phyloP scores from a whole-genome alignment of 2,797 vertebrate genomes.

The Fratercula arctica region DNA sequence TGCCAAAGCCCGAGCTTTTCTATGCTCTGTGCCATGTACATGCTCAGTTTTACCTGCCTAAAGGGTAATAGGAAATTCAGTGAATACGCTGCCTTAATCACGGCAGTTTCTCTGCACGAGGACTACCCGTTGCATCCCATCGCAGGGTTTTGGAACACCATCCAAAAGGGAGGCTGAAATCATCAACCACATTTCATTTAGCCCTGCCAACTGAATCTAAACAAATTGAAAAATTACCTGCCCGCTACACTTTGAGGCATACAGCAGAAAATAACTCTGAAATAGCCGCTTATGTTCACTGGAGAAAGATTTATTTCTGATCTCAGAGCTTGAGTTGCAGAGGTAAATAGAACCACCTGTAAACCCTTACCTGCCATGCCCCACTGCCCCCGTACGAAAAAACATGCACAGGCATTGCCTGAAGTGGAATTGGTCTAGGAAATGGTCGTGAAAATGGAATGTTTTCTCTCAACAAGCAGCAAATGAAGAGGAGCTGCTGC shows the following conservation, averaged over 20 bases:
- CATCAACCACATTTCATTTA: conserved; percentile 5
- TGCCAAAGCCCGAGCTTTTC: conserved; percentile 15
- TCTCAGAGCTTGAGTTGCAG: not conserved
- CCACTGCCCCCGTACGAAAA: not conserved
- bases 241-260: not conserved
- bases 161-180: conserved; percentile 16
- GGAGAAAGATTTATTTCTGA: conserved; percentile 39
- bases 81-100: not conserved
- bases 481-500: conserved; percentile 9
- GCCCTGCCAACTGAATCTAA: not conserved
- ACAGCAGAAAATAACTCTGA: conserved; percentile 35
- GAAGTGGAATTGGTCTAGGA: not conserved
- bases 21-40: not conserved
- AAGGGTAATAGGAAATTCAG: not conserved
- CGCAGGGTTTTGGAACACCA: not conserved
- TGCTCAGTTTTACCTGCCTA: not conserved
- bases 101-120: not conserved
- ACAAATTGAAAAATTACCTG: conserved; percentile 45
- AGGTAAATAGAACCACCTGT: conserved; percentile 51
- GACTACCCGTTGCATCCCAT: not conserved
- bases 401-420: not conserved
- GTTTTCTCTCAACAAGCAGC: conserved; percentile 8
- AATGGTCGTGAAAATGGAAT: conserved; percentile 13
- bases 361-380: conserved; percentile 4
- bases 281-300: not conserved